Evolutionary conservation across 1,140 invertebrate genomes (phyloP), one percentile per base, ranked within the genome.

Genomic region (Magallana gigas): DNA sequence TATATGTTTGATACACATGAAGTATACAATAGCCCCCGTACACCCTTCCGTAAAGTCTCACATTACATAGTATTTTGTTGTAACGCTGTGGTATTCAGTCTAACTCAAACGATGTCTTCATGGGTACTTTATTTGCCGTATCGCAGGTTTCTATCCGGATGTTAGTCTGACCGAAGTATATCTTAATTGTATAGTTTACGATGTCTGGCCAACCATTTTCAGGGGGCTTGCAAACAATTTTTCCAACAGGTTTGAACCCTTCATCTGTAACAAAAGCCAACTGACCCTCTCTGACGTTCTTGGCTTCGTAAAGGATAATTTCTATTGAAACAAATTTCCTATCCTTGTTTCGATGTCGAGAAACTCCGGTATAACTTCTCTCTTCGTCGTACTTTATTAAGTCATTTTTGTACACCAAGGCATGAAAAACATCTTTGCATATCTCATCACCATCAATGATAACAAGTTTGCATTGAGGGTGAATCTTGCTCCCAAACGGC

Each of bases 341-440:
- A n/a, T 59, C 18, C 9, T 58, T 60, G 6, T 57, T 7, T 3
- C 56, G 9, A 59, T 58, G 82, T 1, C 12, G n/a, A 60, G 23
- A 29, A 5, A 18, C 9, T 6, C n/a, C 8, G 0, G n/a, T 23
- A 58, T 6, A 23, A 29, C 6, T 62, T 14, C 14, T 84, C 56
- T 48, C n/a, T 84, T 84, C 83, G 58, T 84, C 57, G 14, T 58
- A 60, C 4, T 62, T 18, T 0, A 84, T 11, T 16, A 9, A 60
- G 6, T 59, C 29, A 11, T 29, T 57, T 62, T 29, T 29, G 23
- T 59, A 48, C 11, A 84, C 83, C 5, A 84, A 18, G 29, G 60
- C 23, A 60, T 62, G 2, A 84, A 84, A 60, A 18, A 84, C 11
- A 62, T 84, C 59, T 23, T 62, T 29, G 83, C 83, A 84, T 5